Conservation (phyloP, 2,113 vertebrate species). For the Chelonoidis abingdonii region DNA sequence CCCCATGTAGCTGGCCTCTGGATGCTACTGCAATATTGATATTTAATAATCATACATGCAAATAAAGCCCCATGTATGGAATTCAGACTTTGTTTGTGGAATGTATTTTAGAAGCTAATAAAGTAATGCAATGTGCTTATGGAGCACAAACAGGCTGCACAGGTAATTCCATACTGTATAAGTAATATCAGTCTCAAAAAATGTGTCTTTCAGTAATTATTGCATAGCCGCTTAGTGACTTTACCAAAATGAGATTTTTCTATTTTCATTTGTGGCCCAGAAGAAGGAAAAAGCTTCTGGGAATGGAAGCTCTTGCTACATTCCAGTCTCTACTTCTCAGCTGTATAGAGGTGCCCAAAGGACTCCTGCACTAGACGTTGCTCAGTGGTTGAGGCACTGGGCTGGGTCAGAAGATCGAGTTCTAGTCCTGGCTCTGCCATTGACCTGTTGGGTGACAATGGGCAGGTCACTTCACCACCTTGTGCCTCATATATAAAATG, state of each 20-base stretch:
- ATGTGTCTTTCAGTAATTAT: neutral
- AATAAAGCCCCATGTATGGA: neutral
- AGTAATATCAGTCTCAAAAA: neutral
- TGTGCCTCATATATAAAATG: too few relatives aligned
- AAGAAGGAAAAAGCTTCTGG: neutral
- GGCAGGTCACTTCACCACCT: rapidly evolving
- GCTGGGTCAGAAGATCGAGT: neutral
- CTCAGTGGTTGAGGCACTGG: neutral
- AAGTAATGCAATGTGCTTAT: neutral
- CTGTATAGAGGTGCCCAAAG: neutral
- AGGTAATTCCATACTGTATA: neutral
- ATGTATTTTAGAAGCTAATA: neutral
- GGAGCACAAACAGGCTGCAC: neutral
- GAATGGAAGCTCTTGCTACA: neutral
- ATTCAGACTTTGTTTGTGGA: neutral
- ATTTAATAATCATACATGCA: neutral
- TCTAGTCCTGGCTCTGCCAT: neutral
- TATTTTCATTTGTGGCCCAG: neutral
- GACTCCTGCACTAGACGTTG: neutral
- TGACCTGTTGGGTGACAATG: neutral
- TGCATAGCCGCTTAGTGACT: neutral
- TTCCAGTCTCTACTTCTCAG: neutral
- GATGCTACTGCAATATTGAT: neutral
- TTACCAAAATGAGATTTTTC: neutral
- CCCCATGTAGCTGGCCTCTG: neutral